These are phyloP conservation scores for Sebastes umbrosus DNA, from an alignment of 2,797 vertebrate genomes.

Conservation along the genomic window DNA sequence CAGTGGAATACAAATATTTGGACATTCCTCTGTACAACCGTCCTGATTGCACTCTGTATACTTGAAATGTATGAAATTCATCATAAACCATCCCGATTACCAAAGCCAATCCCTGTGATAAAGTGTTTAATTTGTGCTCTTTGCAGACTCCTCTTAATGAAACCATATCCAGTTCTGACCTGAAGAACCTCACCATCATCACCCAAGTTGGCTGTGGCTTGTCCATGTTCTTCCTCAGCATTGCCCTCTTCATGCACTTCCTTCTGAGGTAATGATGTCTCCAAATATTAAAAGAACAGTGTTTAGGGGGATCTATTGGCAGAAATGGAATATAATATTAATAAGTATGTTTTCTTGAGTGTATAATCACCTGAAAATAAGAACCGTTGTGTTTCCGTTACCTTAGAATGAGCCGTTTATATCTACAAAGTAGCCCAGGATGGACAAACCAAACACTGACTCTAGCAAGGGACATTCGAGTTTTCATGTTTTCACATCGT, in stretches of 20 bases:
- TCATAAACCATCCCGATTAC: neutral
- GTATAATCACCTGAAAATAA: too few relatives aligned
- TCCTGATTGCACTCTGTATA: neutral
- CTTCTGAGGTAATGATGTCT: conserved; percentile 65
- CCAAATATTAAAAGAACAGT: neutral
- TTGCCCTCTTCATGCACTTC: conserved; percentile 75
- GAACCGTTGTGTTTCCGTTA: neutral
- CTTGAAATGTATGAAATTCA: neutral
- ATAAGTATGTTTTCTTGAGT: too few relatives aligned
- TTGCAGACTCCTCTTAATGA: conserved; percentile 49
- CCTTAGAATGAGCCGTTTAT: neutral
- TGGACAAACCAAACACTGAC: too few relatives aligned
- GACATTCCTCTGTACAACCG: neutral
- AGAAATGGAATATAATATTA: too few relatives aligned
- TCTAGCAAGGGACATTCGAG: rapidly evolving
- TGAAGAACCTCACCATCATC: conserved; percentile 72
- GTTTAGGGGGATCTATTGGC: too few relatives aligned
- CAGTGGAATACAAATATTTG: neutral
- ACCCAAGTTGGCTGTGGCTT: conserved; percentile 76
- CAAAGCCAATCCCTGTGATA: neutral
- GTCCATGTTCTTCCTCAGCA: conserved; percentile 76
- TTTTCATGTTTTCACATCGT: neutral
- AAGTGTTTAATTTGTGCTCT: neutral
- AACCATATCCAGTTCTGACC: conserved; percentile 45
- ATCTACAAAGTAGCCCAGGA: too few relatives aligned